Conservation (phyloP, 2,888 invertebrate species). For the Thalpophila matura region DNA sequence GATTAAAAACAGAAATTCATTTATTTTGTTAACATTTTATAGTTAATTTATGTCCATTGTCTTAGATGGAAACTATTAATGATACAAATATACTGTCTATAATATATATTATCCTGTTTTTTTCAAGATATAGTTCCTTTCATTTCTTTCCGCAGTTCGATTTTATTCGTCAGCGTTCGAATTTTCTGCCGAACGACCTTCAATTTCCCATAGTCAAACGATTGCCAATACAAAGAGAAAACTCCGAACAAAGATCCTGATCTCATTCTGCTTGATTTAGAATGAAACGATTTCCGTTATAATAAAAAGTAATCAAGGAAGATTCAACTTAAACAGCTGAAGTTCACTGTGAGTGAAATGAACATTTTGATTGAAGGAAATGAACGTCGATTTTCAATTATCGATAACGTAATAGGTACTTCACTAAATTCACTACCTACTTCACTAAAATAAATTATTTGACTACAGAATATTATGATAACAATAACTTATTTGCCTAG, state of each 20-base stretch:
- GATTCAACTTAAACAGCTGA: conserved; percentile 19
- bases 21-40: too few relatives aligned
- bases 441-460: not conserved
- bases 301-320: conserved; percentile 30
- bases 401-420: conserved; percentile 7
- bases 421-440: conserved; percentile 2
- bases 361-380: conserved; percentile 31
- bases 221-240: conserved; percentile 35
- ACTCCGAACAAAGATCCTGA: conserved; percentile 17
- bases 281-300: conserved; percentile 30
- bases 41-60: too few relatives aligned
- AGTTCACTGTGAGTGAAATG: conserved; percentile 15
- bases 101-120: too few relatives aligned
- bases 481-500: too few relatives aligned
- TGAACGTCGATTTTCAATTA: conserved; percentile 14
- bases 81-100: too few relatives aligned
- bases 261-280: conserved; percentile 21
- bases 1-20: too few relatives aligned
- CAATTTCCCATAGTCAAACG: conserved; percentile 18
- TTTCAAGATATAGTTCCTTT: not conserved
- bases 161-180: not conserved
- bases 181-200: conserved; percentile 13
- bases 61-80: too few relatives aligned
- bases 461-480: too few relatives aligned
- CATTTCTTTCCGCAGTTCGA: not conserved